Percentiles rank a stretch among this genome's conserved stretches.
Conservation (phyloP, 2,888 invertebrate genomes). For the Nephrotoma guestfalica region DNA sequence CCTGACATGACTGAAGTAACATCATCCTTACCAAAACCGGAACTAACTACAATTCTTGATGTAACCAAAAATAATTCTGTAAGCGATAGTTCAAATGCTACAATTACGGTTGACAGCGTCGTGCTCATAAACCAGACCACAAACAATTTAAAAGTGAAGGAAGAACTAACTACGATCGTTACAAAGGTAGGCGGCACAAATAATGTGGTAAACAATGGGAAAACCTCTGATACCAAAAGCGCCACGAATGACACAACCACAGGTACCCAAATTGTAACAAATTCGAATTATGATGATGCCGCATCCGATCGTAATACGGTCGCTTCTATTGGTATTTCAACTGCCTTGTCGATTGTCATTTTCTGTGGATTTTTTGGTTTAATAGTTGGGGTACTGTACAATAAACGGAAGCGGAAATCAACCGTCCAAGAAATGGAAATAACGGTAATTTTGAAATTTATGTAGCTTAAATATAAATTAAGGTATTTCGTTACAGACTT, state of each 20-base stretch:
- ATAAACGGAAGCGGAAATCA: not conserved
- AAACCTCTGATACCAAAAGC: not conserved
- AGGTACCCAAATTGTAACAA: not conserved
- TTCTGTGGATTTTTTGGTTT: not conserved
- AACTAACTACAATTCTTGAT: not conserved
- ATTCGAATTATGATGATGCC: not conserved
- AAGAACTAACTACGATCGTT: not conserved
- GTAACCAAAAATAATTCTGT: not conserved
- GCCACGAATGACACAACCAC: not conserved
- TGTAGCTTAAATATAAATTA: not conserved
- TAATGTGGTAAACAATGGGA: not conserved
- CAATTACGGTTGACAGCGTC: not conserved
- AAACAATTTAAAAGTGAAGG: not conserved
- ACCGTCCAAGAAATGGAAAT: not conserved
- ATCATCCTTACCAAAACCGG: not conserved
- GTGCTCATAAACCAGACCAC: not conserved
- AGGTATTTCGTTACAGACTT: not conserved
- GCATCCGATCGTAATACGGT: not conserved
- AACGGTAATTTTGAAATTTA: not conserved
- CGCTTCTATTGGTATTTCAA: not conserved
- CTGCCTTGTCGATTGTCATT: not conserved
- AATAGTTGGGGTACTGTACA: not conserved
- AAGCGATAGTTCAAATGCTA: not conserved
- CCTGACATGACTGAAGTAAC: not conserved
- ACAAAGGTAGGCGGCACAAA: not conserved